phyloP scores from a whole-genome alignment of 2,113 vertebrate species.

The Nymphicus hollandicus region DNA sequence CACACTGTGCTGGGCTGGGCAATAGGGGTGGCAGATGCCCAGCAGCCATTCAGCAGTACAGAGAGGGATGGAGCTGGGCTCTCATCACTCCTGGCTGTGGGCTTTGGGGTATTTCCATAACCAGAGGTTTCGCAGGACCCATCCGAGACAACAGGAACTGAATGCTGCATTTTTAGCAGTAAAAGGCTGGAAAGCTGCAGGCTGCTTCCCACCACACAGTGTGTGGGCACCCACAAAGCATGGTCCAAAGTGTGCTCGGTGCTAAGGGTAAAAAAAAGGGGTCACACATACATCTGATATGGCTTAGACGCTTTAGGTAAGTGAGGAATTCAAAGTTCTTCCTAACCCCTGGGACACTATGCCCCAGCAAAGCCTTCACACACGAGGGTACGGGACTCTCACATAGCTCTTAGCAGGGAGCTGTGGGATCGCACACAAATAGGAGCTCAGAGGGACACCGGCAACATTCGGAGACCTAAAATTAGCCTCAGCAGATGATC shows the following conservation, averaged over 20 bases:
- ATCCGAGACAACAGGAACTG: neutral
- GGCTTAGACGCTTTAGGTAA: neutral
- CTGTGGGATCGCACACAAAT: neutral
- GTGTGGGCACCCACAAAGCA: neutral
- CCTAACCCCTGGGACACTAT: neutral
- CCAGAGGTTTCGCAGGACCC: fast-evolving
- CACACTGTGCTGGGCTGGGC: neutral
- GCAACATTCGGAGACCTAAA: neutral
- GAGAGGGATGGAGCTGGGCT: neutral
- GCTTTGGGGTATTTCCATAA: neutral
- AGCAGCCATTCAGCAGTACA: neutral
- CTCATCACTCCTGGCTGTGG: neutral
- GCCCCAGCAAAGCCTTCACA: neutral
- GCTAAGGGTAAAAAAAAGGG: neutral
- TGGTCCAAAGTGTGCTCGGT: neutral
- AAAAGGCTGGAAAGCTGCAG: neutral
- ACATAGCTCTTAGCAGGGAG: neutral
- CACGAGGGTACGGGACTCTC: neutral
- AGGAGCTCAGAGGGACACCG: neutral
- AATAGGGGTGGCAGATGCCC: neutral
- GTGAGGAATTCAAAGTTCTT: neutral
- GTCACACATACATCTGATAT: neutral
- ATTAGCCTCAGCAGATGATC: constrained; percentile 50
- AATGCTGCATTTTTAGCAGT: neutral
- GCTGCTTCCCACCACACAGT: neutral